Conservation (phyloP, 1,140 invertebrate species). For the Forficula auricularia region DNA sequence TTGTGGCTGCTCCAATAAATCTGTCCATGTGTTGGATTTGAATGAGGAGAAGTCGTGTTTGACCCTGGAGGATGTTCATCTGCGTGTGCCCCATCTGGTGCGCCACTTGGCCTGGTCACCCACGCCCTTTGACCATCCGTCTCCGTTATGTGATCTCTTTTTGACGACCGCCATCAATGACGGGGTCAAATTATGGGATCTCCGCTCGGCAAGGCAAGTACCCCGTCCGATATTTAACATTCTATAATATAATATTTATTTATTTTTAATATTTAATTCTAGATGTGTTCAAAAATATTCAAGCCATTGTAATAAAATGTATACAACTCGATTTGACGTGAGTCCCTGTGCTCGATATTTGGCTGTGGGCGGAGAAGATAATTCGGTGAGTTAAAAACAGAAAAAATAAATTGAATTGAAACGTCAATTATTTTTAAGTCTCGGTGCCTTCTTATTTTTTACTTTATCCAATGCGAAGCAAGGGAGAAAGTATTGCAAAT, state of each 20-base stretch:
- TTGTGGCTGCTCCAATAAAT: slow-evolving; percentile 6
- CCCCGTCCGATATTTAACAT: too few relatives aligned
- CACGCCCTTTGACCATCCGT: background rate
- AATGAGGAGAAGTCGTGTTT: slow-evolving; percentile 1
- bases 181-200: slow-evolving; percentile 7
- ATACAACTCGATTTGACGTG: slow-evolving; percentile 3
- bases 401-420: too few relatives aligned
- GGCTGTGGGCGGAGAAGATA: slow-evolving; percentile 7
- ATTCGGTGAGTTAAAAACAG: slow-evolving; percentile 5
- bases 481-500: too few relatives aligned
- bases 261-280: slow-evolving; percentile 2
- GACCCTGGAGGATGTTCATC: slow-evolving; percentile 2
- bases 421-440: too few relatives aligned
- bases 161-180: slow-evolving; percentile 4
- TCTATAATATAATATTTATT: too few relatives aligned
- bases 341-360: slow-evolving; percentile 10
- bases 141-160: slow-evolving; percentile 6
- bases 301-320: slow-evolving; percentile 2
- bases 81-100: slow-evolving; percentile 3
- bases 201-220: slow-evolving; percentile 6
- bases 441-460: too few relatives aligned
- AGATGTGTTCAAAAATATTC: slow-evolving; percentile 8
- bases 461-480: too few relatives aligned
- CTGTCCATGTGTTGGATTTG: slow-evolving; percentile 8
- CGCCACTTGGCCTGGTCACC: slow-evolving; percentile 3